These are phyloP conservation scores for Dascillus cervinus DNA, from an alignment of 2,888 invertebrate species.

Conservation along the genomic window DNA sequence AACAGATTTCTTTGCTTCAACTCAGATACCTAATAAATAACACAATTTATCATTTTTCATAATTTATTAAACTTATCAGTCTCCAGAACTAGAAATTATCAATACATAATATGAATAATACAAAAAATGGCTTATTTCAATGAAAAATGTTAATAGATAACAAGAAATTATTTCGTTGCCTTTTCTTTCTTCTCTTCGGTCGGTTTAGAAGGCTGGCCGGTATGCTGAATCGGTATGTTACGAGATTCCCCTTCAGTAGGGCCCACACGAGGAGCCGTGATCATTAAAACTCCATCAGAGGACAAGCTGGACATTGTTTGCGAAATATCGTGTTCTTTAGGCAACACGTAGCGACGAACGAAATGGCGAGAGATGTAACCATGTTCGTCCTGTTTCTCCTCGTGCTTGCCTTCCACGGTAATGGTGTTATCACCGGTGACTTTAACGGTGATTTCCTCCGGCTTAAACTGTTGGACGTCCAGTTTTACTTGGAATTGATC, in stretches of 20 bases:
- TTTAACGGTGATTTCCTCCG: constrained; percentile 69
- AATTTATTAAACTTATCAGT: too few relatives aligned
- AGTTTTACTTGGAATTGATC: constrained; percentile 62
- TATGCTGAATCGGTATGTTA: constrained; percentile 41
- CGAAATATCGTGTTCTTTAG: constrained; percentile 63
- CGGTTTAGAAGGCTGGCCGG: constrained; percentile 22
- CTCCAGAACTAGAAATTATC: too few relatives aligned
- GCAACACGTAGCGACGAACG: constrained; percentile 62
- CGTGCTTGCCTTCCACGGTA: constrained; percentile 69
- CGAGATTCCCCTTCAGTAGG: constrained; percentile 38
- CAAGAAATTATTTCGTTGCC: background rate
- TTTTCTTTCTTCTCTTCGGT: constrained; percentile 1
- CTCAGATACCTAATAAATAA: too few relatives aligned
- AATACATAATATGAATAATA: background rate
- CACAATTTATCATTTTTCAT: too few relatives aligned
- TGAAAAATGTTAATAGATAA: background rate
- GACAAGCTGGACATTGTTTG: constrained; percentile 67
- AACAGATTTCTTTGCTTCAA: too few relatives aligned
- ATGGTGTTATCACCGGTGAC: constrained; percentile 54
- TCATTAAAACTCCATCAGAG: constrained; percentile 62
- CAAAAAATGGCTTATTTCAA: background rate
- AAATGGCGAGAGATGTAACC: constrained; percentile 69
- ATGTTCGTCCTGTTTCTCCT: constrained; percentile 65
- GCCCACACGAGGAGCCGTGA: constrained; percentile 53
- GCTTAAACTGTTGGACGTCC: constrained; percentile 68